These are phyloP conservation scores for Neotoma lepida DNA, from an alignment of 2,113 vertebrate species.

Conservation along the genomic window DNA sequence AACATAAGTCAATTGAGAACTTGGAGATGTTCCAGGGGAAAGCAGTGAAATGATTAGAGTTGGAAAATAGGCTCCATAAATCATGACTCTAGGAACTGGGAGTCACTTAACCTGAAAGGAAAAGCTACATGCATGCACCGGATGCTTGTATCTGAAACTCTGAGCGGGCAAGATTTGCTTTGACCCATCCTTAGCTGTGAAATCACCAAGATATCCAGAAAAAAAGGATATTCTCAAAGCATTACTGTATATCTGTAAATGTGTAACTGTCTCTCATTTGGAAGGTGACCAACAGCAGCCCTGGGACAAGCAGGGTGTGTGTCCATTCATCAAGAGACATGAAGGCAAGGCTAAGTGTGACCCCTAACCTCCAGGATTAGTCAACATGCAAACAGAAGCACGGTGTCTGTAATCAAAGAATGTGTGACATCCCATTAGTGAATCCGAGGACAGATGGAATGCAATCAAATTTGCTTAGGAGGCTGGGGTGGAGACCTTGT, in stretches of 20 bases:
- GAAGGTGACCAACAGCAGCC: background rate
- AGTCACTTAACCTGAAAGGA: conserved; percentile 71
- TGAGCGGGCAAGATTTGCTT: conserved; percentile 12
- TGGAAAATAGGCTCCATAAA: conserved; percentile 72
- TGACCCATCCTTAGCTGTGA: background rate
- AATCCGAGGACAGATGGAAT: background rate
- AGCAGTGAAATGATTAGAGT: conserved; percentile 75
- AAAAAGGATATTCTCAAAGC: conserved; percentile 14
- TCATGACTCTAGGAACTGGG: conserved; percentile 60
- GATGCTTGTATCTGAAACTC: conserved; percentile 30
- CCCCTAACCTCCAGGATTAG: background rate
- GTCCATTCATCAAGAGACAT: background rate
- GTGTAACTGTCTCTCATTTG: background rate
- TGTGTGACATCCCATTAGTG: background rate
- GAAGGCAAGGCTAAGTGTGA: background rate
- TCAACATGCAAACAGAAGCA: background rate
- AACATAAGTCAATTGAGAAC: conserved; percentile 59
- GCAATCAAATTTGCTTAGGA: background rate
- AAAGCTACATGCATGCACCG: conserved; percentile 36
- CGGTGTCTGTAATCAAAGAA: background rate
- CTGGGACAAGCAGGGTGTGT: background rate
- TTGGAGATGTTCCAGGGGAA: conserved; percentile 72
- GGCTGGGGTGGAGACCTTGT: background rate
- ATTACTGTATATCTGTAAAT: conserved; percentile 2
- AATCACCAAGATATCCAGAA: conserved; percentile 36